A percentile compares a stretch with the other conserved stretches of the same genome.
Evolutionary conservation across 2,888 invertebrate genomes (phyloP).

Genomic region (Bibio marci): DNA sequence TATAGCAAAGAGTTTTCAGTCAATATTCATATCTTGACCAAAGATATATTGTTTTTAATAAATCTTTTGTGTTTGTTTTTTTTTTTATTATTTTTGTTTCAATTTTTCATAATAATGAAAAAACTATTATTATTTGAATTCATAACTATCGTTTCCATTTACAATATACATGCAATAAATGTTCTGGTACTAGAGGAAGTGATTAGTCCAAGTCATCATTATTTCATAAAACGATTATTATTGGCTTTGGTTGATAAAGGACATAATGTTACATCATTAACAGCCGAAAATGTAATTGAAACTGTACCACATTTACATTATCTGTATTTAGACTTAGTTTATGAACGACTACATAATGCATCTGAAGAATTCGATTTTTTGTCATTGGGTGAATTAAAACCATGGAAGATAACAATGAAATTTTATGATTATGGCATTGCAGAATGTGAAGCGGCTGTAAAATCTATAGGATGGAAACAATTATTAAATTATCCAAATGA

Average conservation of each 20-base stretch:
- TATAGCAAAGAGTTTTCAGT: no score
- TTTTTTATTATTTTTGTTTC: no score
- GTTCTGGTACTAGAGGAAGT: neutral
- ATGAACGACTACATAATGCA: constrained; percentile 1
- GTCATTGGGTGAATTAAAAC: neutral
- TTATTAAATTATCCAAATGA: constrained; percentile 17
- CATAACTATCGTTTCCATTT: no score
- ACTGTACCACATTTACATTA: constrained; percentile 6
- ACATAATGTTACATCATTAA: constrained; percentile 6
- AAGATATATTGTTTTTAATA: no score
- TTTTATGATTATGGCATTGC: neutral
- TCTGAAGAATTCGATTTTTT: neutral
- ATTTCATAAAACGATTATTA: neutral
- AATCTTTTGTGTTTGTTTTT: no score
- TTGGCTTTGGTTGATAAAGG: constrained; percentile 4
- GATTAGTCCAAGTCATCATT: neutral
- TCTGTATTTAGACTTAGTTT: constrained; percentile 6
- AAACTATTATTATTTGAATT: no score
- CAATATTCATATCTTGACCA: no score
- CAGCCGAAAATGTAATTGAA: constrained; percentile 5
- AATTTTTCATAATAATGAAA: no score
- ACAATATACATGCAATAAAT: no score
- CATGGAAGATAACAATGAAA: no score
- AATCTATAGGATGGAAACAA: constrained; percentile 12
- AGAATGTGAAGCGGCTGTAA: neutral